Evolutionary conservation across 2,888 invertebrate genomes (phyloP), one percentile per base, ranked within the genome.

Genomic region (Plebejus melissa): DNA sequence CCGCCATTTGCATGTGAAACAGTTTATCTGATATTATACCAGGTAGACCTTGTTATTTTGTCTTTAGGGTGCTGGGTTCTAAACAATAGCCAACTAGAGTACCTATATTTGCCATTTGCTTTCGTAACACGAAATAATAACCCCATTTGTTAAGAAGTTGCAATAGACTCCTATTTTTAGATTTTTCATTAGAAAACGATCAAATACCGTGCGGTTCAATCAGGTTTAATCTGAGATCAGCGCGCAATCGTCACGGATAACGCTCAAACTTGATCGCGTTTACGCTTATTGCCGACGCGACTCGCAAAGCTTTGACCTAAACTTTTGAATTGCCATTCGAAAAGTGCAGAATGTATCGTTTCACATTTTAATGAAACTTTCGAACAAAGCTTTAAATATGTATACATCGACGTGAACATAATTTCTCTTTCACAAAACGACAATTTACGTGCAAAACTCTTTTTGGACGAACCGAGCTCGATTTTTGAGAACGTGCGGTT

Each of bases 401-500:
- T 65, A 65, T 36, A 65, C 32, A 65, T 65, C 4, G 11, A 65
- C 65, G 65, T 65, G 65, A 36, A 65, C 13, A 65, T 65, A 65
- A 65, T 36, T 65, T 65, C 9, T 36, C 65, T 36, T 65, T 65
- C 65, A 65, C 13, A 65, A 65, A 65, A 65, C 65, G 65, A 65
- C 32, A 65, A 36, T 65, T 65, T 32, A 13, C 32, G 32, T 32
- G 32, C 16, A 16, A 65, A 65, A 36, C 32, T 65, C 65, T 6
- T 65, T 60, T 65, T 36, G 65, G 65, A 65, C 65, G 65, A 65
- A 65, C 65, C 32, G 32, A 65, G 65, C 65, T 32, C 32, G 65
- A 65, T 65, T 65, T 65, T 65, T 65, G 65, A 65, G 65, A 32
- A 65, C 65, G 36, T 65, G 32, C 65, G 65, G 65, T 65, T 65